These are phyloP conservation scores for Caenorhabditis briggsae DNA, from an alignment of 1,140 invertebrate species.

Conservation along the genomic window DNA sequence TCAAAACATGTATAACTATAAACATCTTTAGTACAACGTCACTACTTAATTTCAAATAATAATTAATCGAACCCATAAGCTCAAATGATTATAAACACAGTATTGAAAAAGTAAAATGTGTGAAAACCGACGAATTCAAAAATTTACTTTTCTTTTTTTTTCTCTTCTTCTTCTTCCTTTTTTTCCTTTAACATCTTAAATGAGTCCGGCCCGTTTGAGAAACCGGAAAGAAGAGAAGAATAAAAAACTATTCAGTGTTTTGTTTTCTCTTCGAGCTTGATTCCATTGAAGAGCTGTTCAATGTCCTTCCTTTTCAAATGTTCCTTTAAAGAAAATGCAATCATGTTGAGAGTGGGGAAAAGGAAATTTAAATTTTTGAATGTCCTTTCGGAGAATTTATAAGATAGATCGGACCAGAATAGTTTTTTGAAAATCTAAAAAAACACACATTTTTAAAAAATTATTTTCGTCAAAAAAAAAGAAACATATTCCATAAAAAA, in stretches of 20 bases:
- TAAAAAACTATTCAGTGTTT: background rate
- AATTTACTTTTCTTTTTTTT: background rate
- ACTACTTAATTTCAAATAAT: no score
- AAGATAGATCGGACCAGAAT: background rate
- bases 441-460: no score
- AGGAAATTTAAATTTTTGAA: constrained; percentile 27
- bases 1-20: no score
- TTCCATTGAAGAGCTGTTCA: background rate
- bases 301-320: background rate
- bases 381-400: background rate
- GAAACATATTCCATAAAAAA: background rate
- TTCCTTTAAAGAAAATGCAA: constrained; percentile 6
- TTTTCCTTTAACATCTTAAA: background rate
- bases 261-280: background rate
- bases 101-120: constrained; percentile 6
- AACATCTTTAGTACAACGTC: no score
- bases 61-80: no score
- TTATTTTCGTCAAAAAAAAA: background rate
- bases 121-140: constrained; percentile 19
- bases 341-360: background rate
- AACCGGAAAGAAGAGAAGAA: background rate
- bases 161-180: background rate
- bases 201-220: background rate
- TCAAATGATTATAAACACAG: constrained; percentile 2
- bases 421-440: background rate